Conservation (phyloP, 2,797 vertebrate species). For the Pyrocephalus nanus region DNA sequence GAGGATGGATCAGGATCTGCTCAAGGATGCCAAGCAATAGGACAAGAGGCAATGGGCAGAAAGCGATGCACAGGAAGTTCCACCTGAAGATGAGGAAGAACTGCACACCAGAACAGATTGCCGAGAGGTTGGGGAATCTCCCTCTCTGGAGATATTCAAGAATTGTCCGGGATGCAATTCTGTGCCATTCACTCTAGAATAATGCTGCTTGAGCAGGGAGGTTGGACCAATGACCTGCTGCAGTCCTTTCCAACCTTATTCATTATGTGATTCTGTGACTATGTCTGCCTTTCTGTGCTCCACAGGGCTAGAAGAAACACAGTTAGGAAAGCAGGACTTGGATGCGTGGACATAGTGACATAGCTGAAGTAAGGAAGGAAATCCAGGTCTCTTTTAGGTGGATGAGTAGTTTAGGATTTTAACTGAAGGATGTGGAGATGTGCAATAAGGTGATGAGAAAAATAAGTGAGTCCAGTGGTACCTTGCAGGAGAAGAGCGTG, state of each 20-base stretch:
- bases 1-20: neutral
- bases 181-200: neutral
- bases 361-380: neutral
- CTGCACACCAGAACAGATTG: neutral
- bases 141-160: neutral
- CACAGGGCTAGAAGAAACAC: neutral
- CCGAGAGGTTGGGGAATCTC: neutral
- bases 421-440: neutral
- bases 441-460: neutral
- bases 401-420: neutral
- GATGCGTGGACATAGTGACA: neutral
- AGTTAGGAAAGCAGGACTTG: neutral
- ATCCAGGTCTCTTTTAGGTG: neutral
- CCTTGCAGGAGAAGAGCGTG: neutral
- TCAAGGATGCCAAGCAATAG: neutral
- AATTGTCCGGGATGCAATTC: neutral
- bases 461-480: neutral
- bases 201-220: neutral
- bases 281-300: neutral
- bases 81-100: neutral
- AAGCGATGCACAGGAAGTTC: neutral
- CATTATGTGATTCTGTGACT: neutral
- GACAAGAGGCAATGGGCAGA: neutral
- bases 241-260: neutral
- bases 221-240: neutral